phyloP scores from a whole-genome alignment of 2,797 vertebrate species.

The Rhinichthys osculus region DNA sequence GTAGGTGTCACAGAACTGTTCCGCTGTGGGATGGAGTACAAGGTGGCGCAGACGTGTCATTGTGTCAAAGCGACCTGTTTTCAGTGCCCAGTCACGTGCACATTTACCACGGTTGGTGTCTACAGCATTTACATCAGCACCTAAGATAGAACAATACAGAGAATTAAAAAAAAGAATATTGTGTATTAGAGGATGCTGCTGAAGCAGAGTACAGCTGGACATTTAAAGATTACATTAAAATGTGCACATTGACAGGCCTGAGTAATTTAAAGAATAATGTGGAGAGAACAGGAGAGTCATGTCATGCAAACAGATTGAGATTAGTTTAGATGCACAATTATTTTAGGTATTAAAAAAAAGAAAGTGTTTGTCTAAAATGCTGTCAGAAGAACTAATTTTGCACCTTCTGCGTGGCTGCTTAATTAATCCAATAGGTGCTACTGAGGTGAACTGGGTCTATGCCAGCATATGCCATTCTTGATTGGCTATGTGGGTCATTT shows the following conservation, averaged over 20 bases:
- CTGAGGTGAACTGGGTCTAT: not conserved
- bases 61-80: constrained; percentile 84
- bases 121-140: constrained; percentile 81
- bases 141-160: constrained; percentile 65
- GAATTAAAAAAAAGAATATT: not conserved
- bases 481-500: not conserved
- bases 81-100: constrained; percentile 83
- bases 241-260: not conserved
- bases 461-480: constrained; percentile 1
- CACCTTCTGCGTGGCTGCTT: not conserved
- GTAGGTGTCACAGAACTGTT: constrained; percentile 81
- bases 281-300: not conserved
- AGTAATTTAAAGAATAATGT: not conserved
- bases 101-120: constrained; percentile 81
- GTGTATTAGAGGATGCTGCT: not conserved
- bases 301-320: not conserved
- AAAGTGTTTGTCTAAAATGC: not conserved
- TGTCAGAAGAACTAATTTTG: constrained; percentile 14
- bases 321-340: not conserved
- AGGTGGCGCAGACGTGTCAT: constrained; percentile 76
- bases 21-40: constrained; percentile 70
- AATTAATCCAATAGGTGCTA: not conserved
- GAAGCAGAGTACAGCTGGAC: no score
- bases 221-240: not conserved
- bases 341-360: not conserved